Percentiles rank a stretch among this genome's conserved stretches.
Conservation (phyloP, 1,140 invertebrate species). For the Babylonia areolata region DNA sequence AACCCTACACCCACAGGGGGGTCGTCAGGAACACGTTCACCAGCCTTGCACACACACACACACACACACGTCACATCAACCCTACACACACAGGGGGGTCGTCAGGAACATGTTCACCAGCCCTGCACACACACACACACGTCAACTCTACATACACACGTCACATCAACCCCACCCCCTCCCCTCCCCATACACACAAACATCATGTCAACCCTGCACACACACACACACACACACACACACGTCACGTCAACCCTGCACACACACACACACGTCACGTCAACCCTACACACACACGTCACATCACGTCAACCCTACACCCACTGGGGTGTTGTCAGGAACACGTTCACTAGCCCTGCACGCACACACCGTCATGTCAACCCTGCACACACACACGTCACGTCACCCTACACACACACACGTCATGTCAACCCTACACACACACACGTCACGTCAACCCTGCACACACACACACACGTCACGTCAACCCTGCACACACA, state of each 20-base stretch:
- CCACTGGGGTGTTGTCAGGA: conserved; percentile 88
- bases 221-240: conserved; percentile 9
- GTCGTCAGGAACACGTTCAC: conserved; percentile 90
- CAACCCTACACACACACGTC: no score
- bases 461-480: no score
- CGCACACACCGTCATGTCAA: background rate
- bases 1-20: conserved; percentile 92
- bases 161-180: no score
- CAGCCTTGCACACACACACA: conserved; percentile 77
- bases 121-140: conserved; percentile 75
- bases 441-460: background rate
- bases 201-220: no score
- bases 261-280: no score
- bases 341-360: conserved; percentile 76
- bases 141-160: no score
- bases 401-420: background rate
- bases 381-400: background rate
- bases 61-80: no score
- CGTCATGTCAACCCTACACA: background rate
- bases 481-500: background rate
- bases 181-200: no score
- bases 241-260: background rate
- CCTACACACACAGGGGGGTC: conserved; percentile 89
- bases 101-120: conserved; percentile 89
- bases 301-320: no score